These are phyloP conservation scores for Seira sanloemensis DNA, from an alignment of 2,888 invertebrate genomes.

Conservation along the genomic window DNA sequence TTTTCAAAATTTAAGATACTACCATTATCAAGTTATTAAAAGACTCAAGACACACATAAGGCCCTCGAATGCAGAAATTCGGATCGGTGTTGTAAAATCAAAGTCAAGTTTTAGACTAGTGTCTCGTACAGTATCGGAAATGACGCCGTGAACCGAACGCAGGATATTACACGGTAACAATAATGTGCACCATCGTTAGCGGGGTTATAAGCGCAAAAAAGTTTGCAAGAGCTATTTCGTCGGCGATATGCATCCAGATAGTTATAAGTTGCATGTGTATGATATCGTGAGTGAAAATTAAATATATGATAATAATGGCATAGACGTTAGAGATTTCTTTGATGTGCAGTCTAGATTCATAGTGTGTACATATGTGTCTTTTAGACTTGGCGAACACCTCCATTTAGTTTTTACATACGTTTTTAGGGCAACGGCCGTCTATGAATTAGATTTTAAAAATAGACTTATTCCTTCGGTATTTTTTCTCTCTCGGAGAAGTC, in stretches of 20 bases:
- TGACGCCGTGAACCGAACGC: constrained; percentile 43
- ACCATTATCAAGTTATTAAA: constrained; percentile 12
- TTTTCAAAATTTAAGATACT: not conserved
- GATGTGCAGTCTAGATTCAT: not conserved
- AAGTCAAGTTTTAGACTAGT: constrained; percentile 68
- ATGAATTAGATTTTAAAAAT: constrained; percentile 71
- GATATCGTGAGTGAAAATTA: not conserved
- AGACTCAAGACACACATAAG: constrained; percentile 52
- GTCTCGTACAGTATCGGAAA: constrained; percentile 57
- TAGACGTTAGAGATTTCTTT: not conserved
- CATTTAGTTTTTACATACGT: constrained; percentile 53
- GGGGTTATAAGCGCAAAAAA: not conserved
- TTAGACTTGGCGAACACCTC: constrained; percentile 51
- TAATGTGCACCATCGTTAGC: not conserved
- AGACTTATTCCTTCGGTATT: constrained; percentile 53
- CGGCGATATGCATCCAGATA: constrained; percentile 9
- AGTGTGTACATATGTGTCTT: not conserved
- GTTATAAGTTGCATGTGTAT: not conserved
- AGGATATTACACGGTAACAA: not conserved
- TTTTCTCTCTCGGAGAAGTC: not conserved
- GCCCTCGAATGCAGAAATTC: constrained; percentile 63
- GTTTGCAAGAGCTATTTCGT: not conserved
- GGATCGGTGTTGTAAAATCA: constrained; percentile 62
- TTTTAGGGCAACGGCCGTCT: constrained; percentile 73
- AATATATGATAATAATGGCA: not conserved